phyloP scores from a whole-genome alignment of 2,888 invertebrate genomes.

The Drosophila barbarae region DNA sequence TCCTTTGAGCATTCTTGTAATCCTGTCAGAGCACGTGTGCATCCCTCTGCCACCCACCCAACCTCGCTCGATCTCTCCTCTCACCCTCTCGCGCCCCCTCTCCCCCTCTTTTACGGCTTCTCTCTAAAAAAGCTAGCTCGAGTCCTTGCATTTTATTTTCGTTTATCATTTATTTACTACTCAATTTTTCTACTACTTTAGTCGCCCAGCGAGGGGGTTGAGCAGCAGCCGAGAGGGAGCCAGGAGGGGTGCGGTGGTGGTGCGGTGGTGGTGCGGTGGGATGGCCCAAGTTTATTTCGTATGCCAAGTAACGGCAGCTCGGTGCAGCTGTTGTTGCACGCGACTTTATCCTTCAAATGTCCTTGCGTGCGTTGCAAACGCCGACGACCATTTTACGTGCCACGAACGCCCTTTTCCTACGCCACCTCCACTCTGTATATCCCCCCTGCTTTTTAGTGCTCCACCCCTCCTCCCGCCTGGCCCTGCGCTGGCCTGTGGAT shows the following conservation, averaged over 20 bases:
- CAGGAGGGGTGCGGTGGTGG: too few species aligned
- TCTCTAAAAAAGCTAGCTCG: constrained; percentile 33
- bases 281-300: constrained; percentile 65
- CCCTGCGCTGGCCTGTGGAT: constrained; percentile 56
- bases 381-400: constrained; percentile 52
- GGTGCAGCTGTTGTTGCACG: constrained; percentile 57
- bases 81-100: neutral
- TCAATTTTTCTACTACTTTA: constrained; percentile 75
- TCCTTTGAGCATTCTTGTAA: constrained; percentile 71
- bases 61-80: neutral
- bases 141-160: constrained; percentile 75
- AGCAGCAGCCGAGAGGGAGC: neutral
- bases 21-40: constrained; percentile 63
- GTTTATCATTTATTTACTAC: constrained; percentile 77
- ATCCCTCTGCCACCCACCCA: constrained; percentile 5
- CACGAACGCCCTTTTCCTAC: constrained; percentile 27
- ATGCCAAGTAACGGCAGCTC: constrained; percentile 73
- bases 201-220: constrained; percentile 52
- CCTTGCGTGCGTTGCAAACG: constrained; percentile 74
- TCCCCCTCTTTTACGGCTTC: neutral
- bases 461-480: neutral
- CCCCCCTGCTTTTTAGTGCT: constrained; percentile 9
- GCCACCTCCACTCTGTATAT: neutral
- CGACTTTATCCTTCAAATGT: constrained; percentile 78
- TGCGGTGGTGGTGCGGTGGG: neutral